phyloP scores from a whole-genome alignment of 2,888 invertebrate species.

The Latheticus oryzae region DNA sequence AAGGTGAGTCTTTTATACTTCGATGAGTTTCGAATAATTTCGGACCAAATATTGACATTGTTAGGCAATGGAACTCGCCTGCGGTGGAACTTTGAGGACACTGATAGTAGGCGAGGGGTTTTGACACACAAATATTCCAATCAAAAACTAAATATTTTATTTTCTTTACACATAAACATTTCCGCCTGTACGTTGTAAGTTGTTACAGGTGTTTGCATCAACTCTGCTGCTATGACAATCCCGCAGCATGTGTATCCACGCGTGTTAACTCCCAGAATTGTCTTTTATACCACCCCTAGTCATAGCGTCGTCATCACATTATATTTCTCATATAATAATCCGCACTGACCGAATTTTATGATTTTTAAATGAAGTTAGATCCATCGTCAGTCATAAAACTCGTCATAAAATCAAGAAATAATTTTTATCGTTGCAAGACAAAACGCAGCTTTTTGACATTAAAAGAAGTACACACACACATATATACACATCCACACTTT shows the following conservation, averaged over 20 bases:
- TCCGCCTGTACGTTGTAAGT: too few species aligned
- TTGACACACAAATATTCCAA: too few species aligned
- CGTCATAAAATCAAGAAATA: too few species aligned
- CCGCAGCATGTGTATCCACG: constrained; percentile 18
- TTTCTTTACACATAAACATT: too few species aligned
- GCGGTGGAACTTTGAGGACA: too few species aligned
- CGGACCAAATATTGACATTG: constrained; percentile 33
- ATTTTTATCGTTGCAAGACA: constrained; percentile 32
- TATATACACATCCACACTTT: constrained; percentile 25
- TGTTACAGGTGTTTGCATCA: too few species aligned
- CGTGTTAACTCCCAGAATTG: constrained; percentile 31
- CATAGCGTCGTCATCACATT: constrained; percentile 12
- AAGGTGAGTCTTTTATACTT: constrained; percentile 33
- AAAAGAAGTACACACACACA: constrained; percentile 37
- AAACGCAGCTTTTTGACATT: constrained; percentile 28
- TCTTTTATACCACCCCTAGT: constrained; percentile 20
- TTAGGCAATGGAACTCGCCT: constrained; percentile 11
- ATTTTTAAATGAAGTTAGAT: constrained; percentile 44
- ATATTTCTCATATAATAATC: constrained; percentile 16
- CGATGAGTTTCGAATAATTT: constrained; percentile 34
- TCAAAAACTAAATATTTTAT: too few species aligned
- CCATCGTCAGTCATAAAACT: constrained; percentile 42
- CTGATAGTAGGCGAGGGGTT: too few species aligned
- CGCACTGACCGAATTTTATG: constrained; percentile 44
- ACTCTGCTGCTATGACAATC: too few species aligned